Evolutionary conservation across 1,140 invertebrate genomes (phyloP).

Genomic region (Drosophila ogumai): DNA sequence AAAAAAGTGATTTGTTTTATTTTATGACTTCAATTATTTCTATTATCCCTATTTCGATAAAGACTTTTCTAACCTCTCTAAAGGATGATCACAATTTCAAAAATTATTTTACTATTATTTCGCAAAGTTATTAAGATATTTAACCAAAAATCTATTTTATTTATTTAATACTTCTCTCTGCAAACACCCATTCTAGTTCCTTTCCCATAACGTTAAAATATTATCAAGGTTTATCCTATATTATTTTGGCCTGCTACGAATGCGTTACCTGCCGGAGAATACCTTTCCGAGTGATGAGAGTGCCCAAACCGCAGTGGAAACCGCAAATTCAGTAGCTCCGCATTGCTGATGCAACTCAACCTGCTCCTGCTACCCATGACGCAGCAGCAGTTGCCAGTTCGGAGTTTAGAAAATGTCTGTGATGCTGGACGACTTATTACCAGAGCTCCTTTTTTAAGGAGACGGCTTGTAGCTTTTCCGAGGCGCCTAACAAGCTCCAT

Average conservation of each 20-base stretch:
- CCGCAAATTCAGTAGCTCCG: conserved; percentile 53
- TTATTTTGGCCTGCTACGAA: neutral
- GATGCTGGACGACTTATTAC: conserved; percentile 63
- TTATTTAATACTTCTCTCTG: neutral
- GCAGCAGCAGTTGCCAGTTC: conserved; percentile 19
- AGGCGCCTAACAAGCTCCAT: conserved; percentile 56
- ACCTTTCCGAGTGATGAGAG: neutral
- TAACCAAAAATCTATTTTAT: no score
- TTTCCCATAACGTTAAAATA: neutral
- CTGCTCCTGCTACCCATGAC: conserved; percentile 35
- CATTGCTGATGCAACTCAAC: conserved; percentile 46
- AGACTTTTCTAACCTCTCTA: no score
- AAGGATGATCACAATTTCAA: no score
- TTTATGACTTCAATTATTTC: no score
- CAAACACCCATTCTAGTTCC: neutral
- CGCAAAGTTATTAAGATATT: neutral
- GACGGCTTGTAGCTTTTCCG: conserved; percentile 24
- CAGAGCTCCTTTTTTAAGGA: conserved; percentile 54
- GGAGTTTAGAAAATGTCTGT: conserved; percentile 19
- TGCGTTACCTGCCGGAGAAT: neutral
- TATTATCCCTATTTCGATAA: no score
- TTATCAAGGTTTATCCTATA: neutral
- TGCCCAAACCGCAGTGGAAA: conserved; percentile 33
- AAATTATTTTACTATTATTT: neutral
- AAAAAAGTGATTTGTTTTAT: no score